Evolutionary conservation across 2,888 invertebrate species (phyloP).

Genomic region (Adelognathus sp.): DNA sequence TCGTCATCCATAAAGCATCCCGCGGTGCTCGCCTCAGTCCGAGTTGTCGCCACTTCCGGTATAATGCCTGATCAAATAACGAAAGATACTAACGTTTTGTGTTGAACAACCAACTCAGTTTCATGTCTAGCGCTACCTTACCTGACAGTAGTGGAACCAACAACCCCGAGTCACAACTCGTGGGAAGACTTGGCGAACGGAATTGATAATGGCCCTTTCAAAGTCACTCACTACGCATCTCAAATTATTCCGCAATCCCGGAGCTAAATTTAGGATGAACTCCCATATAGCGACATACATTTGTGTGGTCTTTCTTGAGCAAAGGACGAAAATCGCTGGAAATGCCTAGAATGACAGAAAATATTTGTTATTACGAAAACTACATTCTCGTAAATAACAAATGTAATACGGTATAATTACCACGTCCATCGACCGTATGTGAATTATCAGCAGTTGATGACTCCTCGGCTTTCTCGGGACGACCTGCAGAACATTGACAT

Average conservation of each 20-base stretch:
- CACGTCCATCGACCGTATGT: constrained; percentile 14
- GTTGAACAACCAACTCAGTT: background rate
- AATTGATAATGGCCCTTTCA: constrained; percentile 12
- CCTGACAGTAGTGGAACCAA: constrained; percentile 22
- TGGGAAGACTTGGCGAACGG: constrained; percentile 10
- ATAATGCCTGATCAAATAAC: constrained; percentile 5
- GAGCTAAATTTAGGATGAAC: background rate
- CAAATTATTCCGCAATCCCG: background rate
- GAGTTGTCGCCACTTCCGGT: constrained; percentile 11
- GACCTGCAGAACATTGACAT: constrained; percentile 14
- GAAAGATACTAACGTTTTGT: background rate
- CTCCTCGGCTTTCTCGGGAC: constrained; percentile 12
- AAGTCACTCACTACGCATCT: background rate
- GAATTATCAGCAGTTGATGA: constrained; percentile 13
- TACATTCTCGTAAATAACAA: no score
- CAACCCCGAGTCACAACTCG: background rate
- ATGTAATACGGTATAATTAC: no score
- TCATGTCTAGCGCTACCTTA: background rate
- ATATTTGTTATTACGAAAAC: no score
- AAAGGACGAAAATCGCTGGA: constrained; percentile 4
- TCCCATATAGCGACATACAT: constrained; percentile 28
- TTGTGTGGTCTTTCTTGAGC: constrained; percentile 8
- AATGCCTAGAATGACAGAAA: constrained; percentile 30
- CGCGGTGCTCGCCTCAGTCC: constrained; percentile 3
- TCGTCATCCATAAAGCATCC: constrained; percentile 8